These are phyloP conservation scores for Tipula unca DNA, from an alignment of 2,888 invertebrate species.

Conservation along the genomic window DNA sequence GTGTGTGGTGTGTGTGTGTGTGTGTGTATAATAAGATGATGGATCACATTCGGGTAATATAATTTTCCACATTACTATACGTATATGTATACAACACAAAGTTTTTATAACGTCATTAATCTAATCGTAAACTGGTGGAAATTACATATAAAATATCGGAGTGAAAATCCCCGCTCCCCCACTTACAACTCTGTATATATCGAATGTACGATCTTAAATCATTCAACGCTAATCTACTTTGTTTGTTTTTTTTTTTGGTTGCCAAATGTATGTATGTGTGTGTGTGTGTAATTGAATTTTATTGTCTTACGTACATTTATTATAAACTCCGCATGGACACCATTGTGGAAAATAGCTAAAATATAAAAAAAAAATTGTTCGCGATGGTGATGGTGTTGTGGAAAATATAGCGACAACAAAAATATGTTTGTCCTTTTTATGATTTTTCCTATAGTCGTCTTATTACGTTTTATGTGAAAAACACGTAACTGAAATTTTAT, in stretches of 20 bases:
- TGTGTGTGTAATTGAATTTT: not conserved
- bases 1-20: not conserved
- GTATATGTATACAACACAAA: too few species aligned
- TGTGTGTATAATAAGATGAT: not conserved
- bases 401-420: not conserved
- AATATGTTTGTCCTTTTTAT: not conserved
- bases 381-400: not conserved
- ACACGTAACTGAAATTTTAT: not conserved
- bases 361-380: not conserved
- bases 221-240: not conserved
- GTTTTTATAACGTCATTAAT: not conserved
- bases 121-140: not conserved
- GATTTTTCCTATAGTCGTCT: not conserved
- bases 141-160: not conserved
- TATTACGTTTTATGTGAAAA: not conserved
- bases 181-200: not conserved
- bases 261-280: not conserved
- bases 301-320: not conserved
- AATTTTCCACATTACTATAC: not conserved
- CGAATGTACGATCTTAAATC: not conserved
- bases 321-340: not conserved
- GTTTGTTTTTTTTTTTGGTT: not conserved
- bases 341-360: not conserved
- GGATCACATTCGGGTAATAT: not conserved
- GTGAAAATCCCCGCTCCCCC: not conserved